These are phyloP conservation scores for Ligdia adustata DNA, from an alignment of 2,888 invertebrate genomes.

Conservation along the genomic window DNA sequence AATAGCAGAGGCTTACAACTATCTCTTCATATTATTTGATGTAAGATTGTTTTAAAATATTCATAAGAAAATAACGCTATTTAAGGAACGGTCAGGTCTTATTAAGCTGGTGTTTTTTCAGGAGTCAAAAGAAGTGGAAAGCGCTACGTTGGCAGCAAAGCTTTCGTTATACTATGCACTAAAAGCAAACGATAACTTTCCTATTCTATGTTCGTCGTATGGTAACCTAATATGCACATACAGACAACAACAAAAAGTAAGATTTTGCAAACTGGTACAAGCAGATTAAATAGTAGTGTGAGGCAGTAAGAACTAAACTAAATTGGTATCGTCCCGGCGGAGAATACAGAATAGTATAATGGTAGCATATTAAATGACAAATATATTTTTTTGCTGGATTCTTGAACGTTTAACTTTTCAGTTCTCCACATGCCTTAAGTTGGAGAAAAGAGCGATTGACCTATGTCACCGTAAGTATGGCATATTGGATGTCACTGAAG, in stretches of 20 bases:
- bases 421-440: constrained; percentile 53
- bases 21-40: constrained; percentile 46
- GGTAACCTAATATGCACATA: constrained; percentile 71
- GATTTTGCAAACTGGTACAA: too few species aligned
- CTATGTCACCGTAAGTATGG: constrained; percentile 59
- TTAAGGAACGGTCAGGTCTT: too few species aligned
- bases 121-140: constrained; percentile 54
- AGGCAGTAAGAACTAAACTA: too few species aligned
- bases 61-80: too few species aligned
- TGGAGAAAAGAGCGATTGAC: constrained; percentile 55
- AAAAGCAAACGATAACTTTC: constrained; percentile 77
- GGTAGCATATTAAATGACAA: too few species aligned
- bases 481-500: constrained; percentile 58
- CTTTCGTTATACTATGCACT: constrained; percentile 82
- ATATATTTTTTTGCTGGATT: too few species aligned
- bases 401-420: constrained; percentile 25
- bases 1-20: constrained; percentile 50
- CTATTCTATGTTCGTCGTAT: constrained; percentile 79
- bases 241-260: constrained; percentile 49
- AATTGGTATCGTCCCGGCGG: too few species aligned
- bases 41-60: constrained; percentile 43
- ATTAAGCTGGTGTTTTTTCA: constrained; percentile 31
- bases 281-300: too few species aligned
- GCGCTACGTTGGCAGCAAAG: constrained; percentile 82
- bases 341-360: too few species aligned